Base-by-base conservation (phyloP, 2,888 invertebrate genomes). In the Papilio elwesi region DNA sequence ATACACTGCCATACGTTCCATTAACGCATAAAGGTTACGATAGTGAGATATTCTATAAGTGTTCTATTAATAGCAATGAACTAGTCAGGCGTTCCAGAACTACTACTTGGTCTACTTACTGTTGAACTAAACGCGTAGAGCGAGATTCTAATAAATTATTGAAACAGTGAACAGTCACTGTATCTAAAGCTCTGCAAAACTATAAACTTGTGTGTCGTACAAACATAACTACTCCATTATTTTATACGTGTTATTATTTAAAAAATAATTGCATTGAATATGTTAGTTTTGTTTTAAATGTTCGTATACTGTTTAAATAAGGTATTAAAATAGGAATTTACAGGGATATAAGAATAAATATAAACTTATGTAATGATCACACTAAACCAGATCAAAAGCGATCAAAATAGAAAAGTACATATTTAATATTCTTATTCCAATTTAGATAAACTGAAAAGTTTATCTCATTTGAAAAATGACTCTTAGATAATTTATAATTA, bases 11-110 rank as follows among this genome's bases (percentile, higher is more conserved):
- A 83, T 80, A 80, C 76, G 80, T 81, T 79, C 76, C 81, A 74
- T 77, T 77, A 75, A 75, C 78, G 75, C 75, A 75, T 78, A 80
- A 78, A 79, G 78, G 76, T 76, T 78, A 83, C 81, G 80, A 81
- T 84, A 89, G 89, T 90, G 88, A 90, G 87, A 90, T 88, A 84
- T 82, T 83, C 82, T 73, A 52, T 84, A 79, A 76, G 73, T 82
- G 82, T 81, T 81, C 83, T 83, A 83, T 83, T 83, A 81, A 77
- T 79, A 86, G 77, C 77, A 77, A 79, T 77, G 79, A 84, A 79
- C 90, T 91, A 91, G 91, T 92, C 90, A 85, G 78, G 79, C 79
- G 79, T 81, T 83, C 69, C 59, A 16, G 57, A 38, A 57, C 59
- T 38, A 38, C n/a, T n/a, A n/a, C n/a, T n/a, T 38, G 36, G 59